phyloP scores from a whole-genome alignment of 2,888 invertebrate species.

The Dryococelus australis region DNA sequence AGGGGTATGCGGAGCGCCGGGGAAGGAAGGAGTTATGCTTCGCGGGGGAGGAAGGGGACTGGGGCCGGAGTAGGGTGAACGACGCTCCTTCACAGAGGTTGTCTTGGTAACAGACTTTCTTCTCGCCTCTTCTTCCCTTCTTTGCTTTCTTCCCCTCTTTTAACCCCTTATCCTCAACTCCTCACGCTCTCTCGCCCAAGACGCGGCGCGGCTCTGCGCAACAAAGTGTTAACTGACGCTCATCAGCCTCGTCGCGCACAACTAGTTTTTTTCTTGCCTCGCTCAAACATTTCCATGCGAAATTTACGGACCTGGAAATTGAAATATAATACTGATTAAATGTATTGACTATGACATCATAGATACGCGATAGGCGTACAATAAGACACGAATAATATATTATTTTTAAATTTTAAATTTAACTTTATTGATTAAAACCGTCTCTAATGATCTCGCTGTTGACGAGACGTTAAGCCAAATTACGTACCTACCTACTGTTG shows the following conservation, averaged over 20 bases:
- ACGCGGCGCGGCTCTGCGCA: neutral
- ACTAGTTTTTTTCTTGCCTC: too few relatives aligned
- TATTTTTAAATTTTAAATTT: too few relatives aligned
- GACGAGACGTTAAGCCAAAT: too few relatives aligned
- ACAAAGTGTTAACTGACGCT: neutral
- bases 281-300: too few relatives aligned
- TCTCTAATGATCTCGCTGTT: too few relatives aligned
- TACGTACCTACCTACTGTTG: too few relatives aligned
- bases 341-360: too few relatives aligned
- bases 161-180: conserved; percentile 5
- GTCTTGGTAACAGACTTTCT: conserved; percentile 33
- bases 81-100: conserved; percentile 42
- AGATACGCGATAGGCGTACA: too few relatives aligned
- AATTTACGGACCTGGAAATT: too few relatives aligned
- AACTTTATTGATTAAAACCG: too few relatives aligned
- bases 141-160: conserved; percentile 23
- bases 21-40: conserved; percentile 4
- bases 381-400: too few relatives aligned
- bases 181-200: conserved; percentile 19
- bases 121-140: conserved; percentile 21
- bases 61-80: conserved; percentile 49
- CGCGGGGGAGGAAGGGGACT: conserved; percentile 41
- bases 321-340: too few relatives aligned
- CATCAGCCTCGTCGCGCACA: neutral
- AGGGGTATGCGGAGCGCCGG: neutral